Evolutionary conservation across 2,113 vertebrate genomes (phyloP), one percentile per base, ranked within the genome.

Genomic region (Bolborhynchus lineola): DNA sequence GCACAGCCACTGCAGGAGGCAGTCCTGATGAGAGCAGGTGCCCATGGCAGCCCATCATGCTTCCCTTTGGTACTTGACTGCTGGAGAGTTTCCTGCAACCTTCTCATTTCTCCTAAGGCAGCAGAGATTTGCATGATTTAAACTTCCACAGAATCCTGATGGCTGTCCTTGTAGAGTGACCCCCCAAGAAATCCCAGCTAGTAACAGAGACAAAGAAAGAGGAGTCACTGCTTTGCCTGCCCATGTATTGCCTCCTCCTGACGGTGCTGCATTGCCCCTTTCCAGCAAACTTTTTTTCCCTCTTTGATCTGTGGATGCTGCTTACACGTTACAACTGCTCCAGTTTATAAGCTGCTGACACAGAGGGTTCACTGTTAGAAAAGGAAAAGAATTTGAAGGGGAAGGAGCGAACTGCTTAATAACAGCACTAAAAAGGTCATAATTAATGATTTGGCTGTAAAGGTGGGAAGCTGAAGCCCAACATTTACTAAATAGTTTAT

Each of bases 301-400:
- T 2, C 16, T 94, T 55, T 90, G 59, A 82, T 90, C 83, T 89
- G 19, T 76, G 44, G 65, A 82, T 44, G 29, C 29, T 44, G 70
- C n/a, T 57, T 80, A 69, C n/a, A 83, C 12, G 4, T 72, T 80
- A 74, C 39, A 81, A 67, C 75, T 81, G 50, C 35, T 82, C 9
- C 29, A 20, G 59, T 16, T 55, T 46, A 10, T 8, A 16, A 79
- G 53, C 2, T 23, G 49, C 67, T 42, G 72, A 60, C 35, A 92
- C 82, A 96, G 89, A 97, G 95, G 63, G 59, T 39, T 78, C 75
- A 85, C 88, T 97, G 89, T 97, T 92, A 65, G 82, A 59, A 85
- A 86, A 72, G 44, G 49, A 76, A 91, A 96, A 92, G 1, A 81
- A 76, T 93, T 95, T 68, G 65, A 81, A 94, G 28, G 44, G 19